Conservation (phyloP, 2,888 invertebrate species). For the Morinoia aosen region DNA sequence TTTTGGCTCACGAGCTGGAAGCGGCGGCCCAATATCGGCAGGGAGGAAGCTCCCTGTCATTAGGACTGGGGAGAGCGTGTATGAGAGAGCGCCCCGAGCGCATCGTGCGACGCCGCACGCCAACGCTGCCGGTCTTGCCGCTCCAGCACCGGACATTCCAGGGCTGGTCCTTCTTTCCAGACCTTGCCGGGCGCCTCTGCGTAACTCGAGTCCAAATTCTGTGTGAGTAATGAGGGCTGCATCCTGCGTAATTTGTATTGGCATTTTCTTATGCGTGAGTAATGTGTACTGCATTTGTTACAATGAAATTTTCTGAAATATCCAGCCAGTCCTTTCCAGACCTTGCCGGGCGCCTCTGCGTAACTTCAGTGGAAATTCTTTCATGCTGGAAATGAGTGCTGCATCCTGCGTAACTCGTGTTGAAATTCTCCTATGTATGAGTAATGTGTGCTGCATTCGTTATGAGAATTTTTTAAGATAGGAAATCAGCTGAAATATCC, state of each 20-base stretch:
- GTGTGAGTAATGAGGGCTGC: not conserved
- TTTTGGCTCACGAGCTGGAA: not conserved
- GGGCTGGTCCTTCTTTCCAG: slow-evolving; percentile 39
- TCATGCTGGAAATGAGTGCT: not conserved
- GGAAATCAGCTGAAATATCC: not conserved
- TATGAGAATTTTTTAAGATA: too few species aligned
- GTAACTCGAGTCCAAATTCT: not conserved
- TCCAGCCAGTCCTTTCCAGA: slow-evolving; percentile 23
- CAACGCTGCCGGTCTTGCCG: slow-evolving; percentile 28
- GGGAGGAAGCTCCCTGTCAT: slow-evolving; percentile 46
- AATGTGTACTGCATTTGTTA: too few species aligned
- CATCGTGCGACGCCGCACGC: slow-evolving; percentile 29
- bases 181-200: not conserved
- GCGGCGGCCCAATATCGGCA: not conserved
- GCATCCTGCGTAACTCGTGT: not conserved
- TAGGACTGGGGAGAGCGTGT: not conserved
- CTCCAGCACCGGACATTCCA: slow-evolving; percentile 48
- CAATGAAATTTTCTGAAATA: too few species aligned
- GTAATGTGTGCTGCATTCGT: too few species aligned
- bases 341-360: not conserved
- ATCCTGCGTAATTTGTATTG: not conserved
- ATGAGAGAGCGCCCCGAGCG: slow-evolving; percentile 14
- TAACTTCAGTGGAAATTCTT: not conserved
- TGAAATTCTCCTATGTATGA: too few species aligned
- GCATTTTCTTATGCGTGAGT: too few species aligned